Evolutionary conservation across 1,140 invertebrate genomes (phyloP).

Genomic region (Neodiprion lecontei): DNA sequence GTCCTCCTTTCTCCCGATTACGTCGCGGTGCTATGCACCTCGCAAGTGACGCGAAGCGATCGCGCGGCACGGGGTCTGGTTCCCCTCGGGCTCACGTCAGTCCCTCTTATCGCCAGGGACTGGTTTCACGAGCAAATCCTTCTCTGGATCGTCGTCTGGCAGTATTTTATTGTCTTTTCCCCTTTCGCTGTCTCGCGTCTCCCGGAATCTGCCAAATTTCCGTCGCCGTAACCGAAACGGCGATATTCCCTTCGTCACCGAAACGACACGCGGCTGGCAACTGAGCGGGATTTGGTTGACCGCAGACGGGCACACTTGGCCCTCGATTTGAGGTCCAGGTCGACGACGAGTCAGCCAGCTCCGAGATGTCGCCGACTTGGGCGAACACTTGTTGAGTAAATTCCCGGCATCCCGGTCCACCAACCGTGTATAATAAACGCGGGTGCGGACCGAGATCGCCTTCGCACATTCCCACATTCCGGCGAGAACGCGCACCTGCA

Average conservation of each 20-base stretch:
- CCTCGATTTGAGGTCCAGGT: not conserved
- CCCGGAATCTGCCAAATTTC: conserved; percentile 17
- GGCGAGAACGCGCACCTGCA: no score
- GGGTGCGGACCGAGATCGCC: not conserved
- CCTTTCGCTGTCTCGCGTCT: conserved; percentile 13
- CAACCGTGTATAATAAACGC: not conserved
- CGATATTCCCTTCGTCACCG: not conserved
- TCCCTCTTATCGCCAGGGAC: conserved; percentile 22
- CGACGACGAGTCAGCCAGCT: not conserved
- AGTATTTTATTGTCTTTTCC: conserved; percentile 24
- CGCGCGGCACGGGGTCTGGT: conserved; percentile 1
- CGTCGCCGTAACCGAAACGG: conserved; percentile 14
- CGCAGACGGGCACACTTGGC: not conserved
- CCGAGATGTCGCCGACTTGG: not conserved
- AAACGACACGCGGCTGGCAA: not conserved
- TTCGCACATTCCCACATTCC: not conserved
- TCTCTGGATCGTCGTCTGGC: conserved; percentile 8
- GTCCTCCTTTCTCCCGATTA: no score
- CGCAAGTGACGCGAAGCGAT: no score
- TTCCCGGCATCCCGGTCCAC: not conserved
- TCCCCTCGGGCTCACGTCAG: conserved; percentile 2
- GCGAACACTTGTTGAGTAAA: not conserved
- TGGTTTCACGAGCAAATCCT: conserved; percentile 15
- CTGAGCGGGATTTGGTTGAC: not conserved
- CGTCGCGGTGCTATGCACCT: no score